A percentile compares a stretch with the other conserved stretches of the same genome.
Evolutionary conservation across 2,888 invertebrate genomes (phyloP).

Genomic region (Neoascia interrupta): DNA sequence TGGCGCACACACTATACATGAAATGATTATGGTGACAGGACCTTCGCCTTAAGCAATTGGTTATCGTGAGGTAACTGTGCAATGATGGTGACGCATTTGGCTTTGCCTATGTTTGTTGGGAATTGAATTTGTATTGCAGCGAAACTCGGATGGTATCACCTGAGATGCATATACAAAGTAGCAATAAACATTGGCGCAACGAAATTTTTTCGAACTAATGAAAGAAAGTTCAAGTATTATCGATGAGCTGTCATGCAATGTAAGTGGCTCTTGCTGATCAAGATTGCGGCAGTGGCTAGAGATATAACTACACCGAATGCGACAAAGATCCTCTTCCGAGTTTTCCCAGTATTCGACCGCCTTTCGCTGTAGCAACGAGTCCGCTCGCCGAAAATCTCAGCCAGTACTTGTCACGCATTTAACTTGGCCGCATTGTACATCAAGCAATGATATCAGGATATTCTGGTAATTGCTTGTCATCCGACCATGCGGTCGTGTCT

Average conservation of each 20-base stretch:
- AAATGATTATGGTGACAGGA: conserved; percentile 51
- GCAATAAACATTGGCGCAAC: too few species aligned
- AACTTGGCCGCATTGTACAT: conserved; percentile 62
- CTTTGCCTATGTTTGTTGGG: neutral
- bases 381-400: neutral
- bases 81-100: conserved; percentile 34
- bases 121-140: too few species aligned
- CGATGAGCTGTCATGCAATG: too few species aligned
- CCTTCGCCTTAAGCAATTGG: conserved; percentile 35
- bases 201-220: too few species aligned
- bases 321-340: too few species aligned
- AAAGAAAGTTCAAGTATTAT: too few species aligned
- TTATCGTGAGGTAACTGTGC: conserved; percentile 24
- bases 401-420: conserved; percentile 56
- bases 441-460: conserved; percentile 52
- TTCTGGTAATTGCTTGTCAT: conserved; percentile 67
- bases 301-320: too few species aligned
- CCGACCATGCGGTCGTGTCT: conserved; percentile 47
- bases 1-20: conserved; percentile 33
- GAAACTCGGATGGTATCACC: conserved; percentile 21
- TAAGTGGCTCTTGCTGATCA: too few species aligned
- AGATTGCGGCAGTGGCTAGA: too few species aligned
- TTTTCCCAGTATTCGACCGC: neutral
- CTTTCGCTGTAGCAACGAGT: neutral
- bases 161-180: too few species aligned